phyloP scores from a whole-genome alignment of 92 coral and sea anemone genomes.

The Actinernus sp. region DNA sequence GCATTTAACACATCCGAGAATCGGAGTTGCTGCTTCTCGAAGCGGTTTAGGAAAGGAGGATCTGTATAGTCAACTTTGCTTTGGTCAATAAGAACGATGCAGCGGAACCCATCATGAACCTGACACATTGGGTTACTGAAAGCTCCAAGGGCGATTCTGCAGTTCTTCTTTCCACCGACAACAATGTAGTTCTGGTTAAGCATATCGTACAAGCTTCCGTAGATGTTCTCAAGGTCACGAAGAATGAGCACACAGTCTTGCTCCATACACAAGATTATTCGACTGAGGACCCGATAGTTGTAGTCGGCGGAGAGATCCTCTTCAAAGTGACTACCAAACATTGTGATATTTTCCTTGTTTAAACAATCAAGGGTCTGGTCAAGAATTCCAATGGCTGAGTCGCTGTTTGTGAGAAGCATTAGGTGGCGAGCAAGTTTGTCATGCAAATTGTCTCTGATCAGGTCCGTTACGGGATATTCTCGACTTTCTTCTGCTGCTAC shows the following conservation, averaged over 20 bases:
- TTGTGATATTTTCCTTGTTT: slow-evolving; percentile 91
- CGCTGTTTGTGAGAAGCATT: slow-evolving; percentile 95
- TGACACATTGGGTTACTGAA: slow-evolving; percentile 99
- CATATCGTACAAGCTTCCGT: slow-evolving; percentile 99
- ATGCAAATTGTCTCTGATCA: slow-evolving; percentile 82
- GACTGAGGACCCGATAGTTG: slow-evolving; percentile 93
- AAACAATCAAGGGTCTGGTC: slow-evolving; percentile 74
- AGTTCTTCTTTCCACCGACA: slow-evolving; percentile 94
- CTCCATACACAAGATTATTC: slow-evolving; percentile 98
- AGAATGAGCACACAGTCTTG: slow-evolving; percentile 88
- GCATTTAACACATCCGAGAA: slow-evolving; percentile 81
- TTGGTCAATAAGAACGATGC: slow-evolving; percentile 92
- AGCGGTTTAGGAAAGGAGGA: slow-evolving; percentile 97
- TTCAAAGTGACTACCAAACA: slow-evolving; percentile 95
- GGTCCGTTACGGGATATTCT: slow-evolving; percentile 57
- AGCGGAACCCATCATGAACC: slow-evolving; percentile 96
- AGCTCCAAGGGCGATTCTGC: slow-evolving; percentile 97
- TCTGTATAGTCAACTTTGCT: slow-evolving; percentile 88
- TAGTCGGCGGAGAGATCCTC: slow-evolving; percentile 97
- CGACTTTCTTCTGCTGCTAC: slow-evolving; percentile 30
- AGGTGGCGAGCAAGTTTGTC: slow-evolving; percentile 90
- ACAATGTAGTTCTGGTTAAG: slow-evolving; percentile 95
- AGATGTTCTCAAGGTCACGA: slow-evolving; percentile 92
- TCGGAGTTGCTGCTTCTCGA: slow-evolving; percentile 93
- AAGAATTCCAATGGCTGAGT: slow-evolving; percentile 94